These are phyloP conservation scores for Sebastes minor DNA, from an alignment of 2,797 vertebrate genomes.

Conservation along the genomic window DNA sequence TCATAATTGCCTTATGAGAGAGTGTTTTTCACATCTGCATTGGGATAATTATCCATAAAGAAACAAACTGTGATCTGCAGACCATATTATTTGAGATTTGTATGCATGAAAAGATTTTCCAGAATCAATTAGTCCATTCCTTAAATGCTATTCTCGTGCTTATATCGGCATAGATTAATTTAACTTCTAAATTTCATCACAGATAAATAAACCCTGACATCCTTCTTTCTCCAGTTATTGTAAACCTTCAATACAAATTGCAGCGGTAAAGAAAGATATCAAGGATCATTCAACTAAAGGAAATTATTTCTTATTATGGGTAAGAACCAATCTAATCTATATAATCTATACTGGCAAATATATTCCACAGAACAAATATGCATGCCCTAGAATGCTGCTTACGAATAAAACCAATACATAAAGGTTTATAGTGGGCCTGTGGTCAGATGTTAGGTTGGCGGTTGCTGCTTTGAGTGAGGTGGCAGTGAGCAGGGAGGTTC, in stretches of 20 bases:
- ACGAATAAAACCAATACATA: constrained; percentile 47
- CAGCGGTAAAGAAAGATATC: constrained; percentile 3
- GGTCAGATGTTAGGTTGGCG: constrained; percentile 42
- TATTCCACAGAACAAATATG: constrained; percentile 31
- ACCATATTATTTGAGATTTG: constrained; percentile 31
- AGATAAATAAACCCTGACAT: constrained; percentile 34
- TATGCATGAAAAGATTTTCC: constrained; percentile 9
- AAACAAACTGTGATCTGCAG: constrained; percentile 6
- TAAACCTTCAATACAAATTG: constrained; percentile 18
- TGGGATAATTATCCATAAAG: constrained; percentile 5
- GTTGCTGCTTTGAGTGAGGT: constrained; percentile 41
- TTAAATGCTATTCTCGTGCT: not conserved
- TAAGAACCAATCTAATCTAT: constrained; percentile 17
- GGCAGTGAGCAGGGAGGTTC: constrained; percentile 47
- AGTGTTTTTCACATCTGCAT: not conserved
- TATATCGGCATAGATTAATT: constrained; percentile 4
- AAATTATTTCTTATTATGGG: constrained; percentile 2
- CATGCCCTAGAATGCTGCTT: constrained; percentile 43
- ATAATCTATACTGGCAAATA: constrained; percentile 42
- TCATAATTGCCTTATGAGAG: constrained; percentile 57
- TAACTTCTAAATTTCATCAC: constrained; percentile 5
- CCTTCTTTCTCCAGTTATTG: constrained; percentile 13
- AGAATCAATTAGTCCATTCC: not conserved
- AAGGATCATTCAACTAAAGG: constrained; percentile 23
- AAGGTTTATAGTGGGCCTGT: constrained; percentile 36